Conservation (phyloP, 37 sponge, comb jelly and placozoan genomes). For the Geodia barretti region DNA sequence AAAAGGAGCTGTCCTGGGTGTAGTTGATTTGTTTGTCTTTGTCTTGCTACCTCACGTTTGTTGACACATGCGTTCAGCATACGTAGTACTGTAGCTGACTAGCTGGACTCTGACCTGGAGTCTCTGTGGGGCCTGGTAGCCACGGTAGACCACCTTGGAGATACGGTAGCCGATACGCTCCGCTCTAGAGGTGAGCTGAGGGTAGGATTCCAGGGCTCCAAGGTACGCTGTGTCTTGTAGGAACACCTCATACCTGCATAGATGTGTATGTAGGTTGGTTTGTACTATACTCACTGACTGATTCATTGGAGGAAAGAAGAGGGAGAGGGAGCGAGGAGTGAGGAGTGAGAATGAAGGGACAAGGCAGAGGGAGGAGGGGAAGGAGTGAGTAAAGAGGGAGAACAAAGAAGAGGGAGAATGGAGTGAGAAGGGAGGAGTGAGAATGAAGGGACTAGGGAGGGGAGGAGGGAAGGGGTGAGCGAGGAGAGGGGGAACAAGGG, state of each 20-base stretch:
- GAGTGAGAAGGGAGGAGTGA: background rate
- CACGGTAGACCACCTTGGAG: constrained; percentile 68
- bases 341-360: background rate
- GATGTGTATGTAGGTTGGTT: background rate
- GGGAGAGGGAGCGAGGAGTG: background rate
- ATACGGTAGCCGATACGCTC: constrained; percentile 67
- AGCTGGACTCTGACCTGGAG: constrained; percentile 53
- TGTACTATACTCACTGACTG: background rate
- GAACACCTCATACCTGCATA: constrained; percentile 72
- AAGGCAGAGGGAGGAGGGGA: background rate
- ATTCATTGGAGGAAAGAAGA: background rate
- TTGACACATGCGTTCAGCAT: no score
- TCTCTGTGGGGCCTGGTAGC: constrained; percentile 50
- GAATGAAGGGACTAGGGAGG: no score
- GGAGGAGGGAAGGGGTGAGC: background rate
- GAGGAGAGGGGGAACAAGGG: background rate
- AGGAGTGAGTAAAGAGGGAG: background rate
- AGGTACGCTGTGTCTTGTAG: constrained; percentile 70
- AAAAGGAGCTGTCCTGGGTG: no score
- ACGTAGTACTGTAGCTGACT: no score
- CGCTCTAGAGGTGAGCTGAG: constrained; percentile 61
- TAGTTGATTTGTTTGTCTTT: no score
- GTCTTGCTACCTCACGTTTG: no score
- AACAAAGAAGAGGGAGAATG: background rate
- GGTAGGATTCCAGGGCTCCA: constrained; percentile 63